phyloP scores from a whole-genome alignment of 2,113 vertebrate species.

The Narcine bancroftii region DNA sequence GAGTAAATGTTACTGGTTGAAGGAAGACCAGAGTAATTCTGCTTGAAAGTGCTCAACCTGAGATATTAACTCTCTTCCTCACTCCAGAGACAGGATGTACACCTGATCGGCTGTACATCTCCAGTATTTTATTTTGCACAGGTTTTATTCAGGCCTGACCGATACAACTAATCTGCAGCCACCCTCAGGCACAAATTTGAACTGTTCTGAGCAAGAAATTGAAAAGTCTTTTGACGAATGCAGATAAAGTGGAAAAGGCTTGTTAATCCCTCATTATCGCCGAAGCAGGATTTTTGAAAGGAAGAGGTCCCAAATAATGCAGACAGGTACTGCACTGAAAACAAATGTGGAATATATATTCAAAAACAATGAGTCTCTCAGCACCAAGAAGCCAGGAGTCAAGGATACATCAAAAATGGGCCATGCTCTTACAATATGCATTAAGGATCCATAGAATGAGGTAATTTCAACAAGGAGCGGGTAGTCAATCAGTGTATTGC shows the following conservation, averaged over 20 bases:
- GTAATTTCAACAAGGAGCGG: neutral
- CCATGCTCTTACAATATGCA: neutral
- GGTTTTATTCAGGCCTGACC: too few relatives aligned
- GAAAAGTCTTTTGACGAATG: neutral
- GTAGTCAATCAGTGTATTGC: neutral
- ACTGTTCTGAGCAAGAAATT: neutral
- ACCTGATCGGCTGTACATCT: too few relatives aligned
- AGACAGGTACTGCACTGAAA: neutral
- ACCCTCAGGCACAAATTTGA: neutral
- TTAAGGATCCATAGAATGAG: neutral
- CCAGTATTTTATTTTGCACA: too few relatives aligned
- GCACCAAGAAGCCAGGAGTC: neutral
- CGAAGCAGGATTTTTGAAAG: too few relatives aligned
- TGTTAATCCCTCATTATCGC: neutral
- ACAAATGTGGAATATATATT: neutral
- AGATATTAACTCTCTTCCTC: too few relatives aligned
- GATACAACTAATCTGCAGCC: too few relatives aligned
- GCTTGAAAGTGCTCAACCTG: too few relatives aligned
- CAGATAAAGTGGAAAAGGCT: neutral
- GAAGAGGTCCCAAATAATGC: too few relatives aligned
- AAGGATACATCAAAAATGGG: neutral
- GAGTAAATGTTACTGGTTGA: too few relatives aligned
- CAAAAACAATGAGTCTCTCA: neutral
- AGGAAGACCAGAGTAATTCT: too few relatives aligned
- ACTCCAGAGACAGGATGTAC: too few relatives aligned